Conservation (phyloP, 1,140 invertebrate genomes). For the Holcopasites calliopsidis region DNA sequence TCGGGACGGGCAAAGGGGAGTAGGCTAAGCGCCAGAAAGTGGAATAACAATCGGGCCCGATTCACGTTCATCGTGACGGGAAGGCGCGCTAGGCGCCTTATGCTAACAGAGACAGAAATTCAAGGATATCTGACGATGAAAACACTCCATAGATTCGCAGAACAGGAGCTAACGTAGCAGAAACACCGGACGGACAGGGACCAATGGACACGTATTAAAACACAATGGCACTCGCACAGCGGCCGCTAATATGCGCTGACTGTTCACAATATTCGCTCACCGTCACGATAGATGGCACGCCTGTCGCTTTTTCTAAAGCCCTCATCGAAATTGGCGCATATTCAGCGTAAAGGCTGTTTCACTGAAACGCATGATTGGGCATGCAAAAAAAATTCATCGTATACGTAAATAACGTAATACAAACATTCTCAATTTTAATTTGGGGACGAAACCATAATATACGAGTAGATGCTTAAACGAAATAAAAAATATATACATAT, state of each 20-base stretch:
- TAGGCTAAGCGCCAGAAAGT: slow-evolving; percentile 68
- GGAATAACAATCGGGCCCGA: slow-evolving; percentile 65
- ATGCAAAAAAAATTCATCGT: not conserved
- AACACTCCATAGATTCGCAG: slow-evolving; percentile 61
- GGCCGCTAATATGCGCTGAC: slow-evolving; percentile 38
- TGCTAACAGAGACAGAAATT: slow-evolving; percentile 50
- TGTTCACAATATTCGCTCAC: slow-evolving; percentile 19
- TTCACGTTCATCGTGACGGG: slow-evolving; percentile 60
- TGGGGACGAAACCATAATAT: too few relatives aligned
- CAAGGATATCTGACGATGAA: slow-evolving; percentile 52
- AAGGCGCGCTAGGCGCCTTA: slow-evolving; percentile 59
- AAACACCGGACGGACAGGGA: slow-evolving; percentile 56
- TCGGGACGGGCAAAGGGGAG: slow-evolving; percentile 75
- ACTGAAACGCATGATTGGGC: not conserved
- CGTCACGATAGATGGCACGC: slow-evolving; percentile 55
- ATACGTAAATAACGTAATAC: too few relatives aligned
- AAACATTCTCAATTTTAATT: not conserved
- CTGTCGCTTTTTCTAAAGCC: not conserved
- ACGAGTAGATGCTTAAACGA: too few relatives aligned
- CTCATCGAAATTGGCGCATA: not conserved
- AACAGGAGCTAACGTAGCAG: slow-evolving; percentile 44
- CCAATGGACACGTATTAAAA: slow-evolving; percentile 55
- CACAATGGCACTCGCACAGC: slow-evolving; percentile 42
- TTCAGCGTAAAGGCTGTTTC: not conserved
- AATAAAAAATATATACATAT: slow-evolving; percentile 24